Conservation (phyloP, 2,113 vertebrate species). For the Circaetus gallicus region DNA sequence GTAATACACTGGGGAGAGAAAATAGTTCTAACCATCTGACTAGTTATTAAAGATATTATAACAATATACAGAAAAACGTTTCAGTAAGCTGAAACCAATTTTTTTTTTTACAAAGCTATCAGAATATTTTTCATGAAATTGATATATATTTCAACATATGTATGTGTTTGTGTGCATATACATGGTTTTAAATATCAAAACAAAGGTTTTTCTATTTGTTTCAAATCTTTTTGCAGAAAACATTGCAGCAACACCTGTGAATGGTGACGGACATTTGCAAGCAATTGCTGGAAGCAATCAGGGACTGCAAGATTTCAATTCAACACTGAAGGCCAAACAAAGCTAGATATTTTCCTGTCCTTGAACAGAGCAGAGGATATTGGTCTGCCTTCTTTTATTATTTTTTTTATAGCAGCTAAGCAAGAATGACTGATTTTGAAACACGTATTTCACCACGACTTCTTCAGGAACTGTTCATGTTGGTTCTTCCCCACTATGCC, state of each 20-base stretch:
- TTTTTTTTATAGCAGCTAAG: background rate
- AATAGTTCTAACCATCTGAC: background rate
- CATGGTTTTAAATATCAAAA: background rate
- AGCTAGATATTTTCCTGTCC: background rate
- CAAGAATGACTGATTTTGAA: background rate
- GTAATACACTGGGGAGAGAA: background rate
- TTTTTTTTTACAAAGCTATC: background rate
- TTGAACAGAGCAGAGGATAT: background rate
- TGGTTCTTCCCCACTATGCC: background rate
- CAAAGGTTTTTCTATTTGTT: background rate
- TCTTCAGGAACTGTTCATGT: background rate
- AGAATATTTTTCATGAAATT: conserved; percentile 4
- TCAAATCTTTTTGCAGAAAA: background rate
- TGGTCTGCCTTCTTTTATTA: background rate
- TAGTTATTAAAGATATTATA: background rate
- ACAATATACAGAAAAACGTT: background rate
- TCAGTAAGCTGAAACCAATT: background rate
- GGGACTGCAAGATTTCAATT: background rate
- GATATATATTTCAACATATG: background rate
- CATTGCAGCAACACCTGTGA: background rate
- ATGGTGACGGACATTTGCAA: background rate
- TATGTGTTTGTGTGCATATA: background rate
- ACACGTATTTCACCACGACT: background rate
- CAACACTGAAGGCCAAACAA: background rate
- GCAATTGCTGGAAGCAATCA: background rate